A percentile compares a stretch with the other conserved stretches of the same genome.
phyloP scores from a whole-genome alignment of 2,888 invertebrate genomes.

The Meganola albula region DNA sequence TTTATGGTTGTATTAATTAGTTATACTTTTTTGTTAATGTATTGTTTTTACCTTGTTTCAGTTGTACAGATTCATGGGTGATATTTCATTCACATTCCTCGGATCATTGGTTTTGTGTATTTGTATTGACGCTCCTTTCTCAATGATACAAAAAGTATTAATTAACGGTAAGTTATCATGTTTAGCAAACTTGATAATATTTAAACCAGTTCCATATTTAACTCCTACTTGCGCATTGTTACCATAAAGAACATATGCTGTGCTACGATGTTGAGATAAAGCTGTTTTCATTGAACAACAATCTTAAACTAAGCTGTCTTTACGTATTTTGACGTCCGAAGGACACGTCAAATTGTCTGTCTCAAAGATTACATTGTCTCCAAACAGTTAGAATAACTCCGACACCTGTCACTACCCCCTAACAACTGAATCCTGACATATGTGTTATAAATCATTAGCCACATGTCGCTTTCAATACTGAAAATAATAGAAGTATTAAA shows the following conservation, averaged over 20 bases:
- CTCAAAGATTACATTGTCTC: neutral
- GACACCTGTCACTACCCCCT: no score
- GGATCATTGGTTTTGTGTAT: constrained; percentile 44
- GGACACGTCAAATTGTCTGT: neutral
- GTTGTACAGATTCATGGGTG: constrained; percentile 45
- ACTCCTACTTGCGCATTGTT: no score
- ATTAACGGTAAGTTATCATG: constrained; percentile 33
- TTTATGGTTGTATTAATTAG: neutral
- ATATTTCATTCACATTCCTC: constrained; percentile 35
- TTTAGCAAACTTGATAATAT: neutral
- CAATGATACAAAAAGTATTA: constrained; percentile 49
- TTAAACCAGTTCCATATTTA: no score
- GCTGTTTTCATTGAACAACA: neutral
- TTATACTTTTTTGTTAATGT: neutral
- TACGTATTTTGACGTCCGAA: neutral
- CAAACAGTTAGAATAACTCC: neutral
- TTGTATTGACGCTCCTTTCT: constrained; percentile 52
- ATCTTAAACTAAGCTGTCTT: neutral
- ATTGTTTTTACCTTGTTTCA: constrained; percentile 19
- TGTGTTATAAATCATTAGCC: neutral
- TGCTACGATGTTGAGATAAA: neutral
- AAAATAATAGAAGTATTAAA: neutral
- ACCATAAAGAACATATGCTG: neutral
- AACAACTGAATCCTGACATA: neutral
- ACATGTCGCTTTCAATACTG: neutral